phyloP scores from a whole-genome alignment of 2,113 vertebrate species.

The Panthera uncia region DNA sequence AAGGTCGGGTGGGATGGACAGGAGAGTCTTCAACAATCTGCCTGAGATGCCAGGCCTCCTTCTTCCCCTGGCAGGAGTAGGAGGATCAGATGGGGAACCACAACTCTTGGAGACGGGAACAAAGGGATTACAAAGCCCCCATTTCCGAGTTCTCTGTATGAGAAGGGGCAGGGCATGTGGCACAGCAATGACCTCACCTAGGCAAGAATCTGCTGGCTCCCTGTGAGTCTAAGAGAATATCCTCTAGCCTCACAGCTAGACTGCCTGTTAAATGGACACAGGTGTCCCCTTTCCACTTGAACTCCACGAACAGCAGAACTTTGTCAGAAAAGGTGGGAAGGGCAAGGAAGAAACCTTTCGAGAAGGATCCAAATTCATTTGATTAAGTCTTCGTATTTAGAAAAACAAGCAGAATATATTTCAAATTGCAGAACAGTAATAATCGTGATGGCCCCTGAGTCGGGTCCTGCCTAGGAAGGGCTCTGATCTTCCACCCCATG shows the following conservation, averaged over 20 bases:
- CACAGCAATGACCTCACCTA: neutral
- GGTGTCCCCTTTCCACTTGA: neutral
- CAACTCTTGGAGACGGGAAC: neutral
- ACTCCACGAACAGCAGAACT: slow-evolving; percentile 19
- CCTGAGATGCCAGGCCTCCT: slow-evolving; percentile 6
- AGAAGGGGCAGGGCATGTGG: neutral
- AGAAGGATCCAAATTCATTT: slow-evolving; percentile 67
- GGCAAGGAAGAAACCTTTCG: slow-evolving; percentile 55
- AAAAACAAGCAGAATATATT: slow-evolving; percentile 69
- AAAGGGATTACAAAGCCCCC: neutral
- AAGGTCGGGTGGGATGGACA: neutral
- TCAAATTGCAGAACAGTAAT: slow-evolving; percentile 50
- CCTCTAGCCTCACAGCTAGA: neutral
- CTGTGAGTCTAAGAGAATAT: neutral
- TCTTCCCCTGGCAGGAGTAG: neutral
- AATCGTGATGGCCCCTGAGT: slow-evolving; percentile 3
- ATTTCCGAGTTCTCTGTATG: neutral
- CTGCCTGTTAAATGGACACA: slow-evolving; percentile 17
- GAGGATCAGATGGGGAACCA: neutral
- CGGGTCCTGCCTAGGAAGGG: neutral
- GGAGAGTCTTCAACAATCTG: neutral
- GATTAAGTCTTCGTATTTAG: slow-evolving; percentile 65
- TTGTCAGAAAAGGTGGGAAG: slow-evolving; percentile 16
- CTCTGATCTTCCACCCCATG: neutral
- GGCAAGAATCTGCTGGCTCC: slow-evolving; percentile 6